Evolutionary conservation across 2,797 vertebrate species (phyloP).

Genomic region (Artibeus jamaicensis): DNA sequence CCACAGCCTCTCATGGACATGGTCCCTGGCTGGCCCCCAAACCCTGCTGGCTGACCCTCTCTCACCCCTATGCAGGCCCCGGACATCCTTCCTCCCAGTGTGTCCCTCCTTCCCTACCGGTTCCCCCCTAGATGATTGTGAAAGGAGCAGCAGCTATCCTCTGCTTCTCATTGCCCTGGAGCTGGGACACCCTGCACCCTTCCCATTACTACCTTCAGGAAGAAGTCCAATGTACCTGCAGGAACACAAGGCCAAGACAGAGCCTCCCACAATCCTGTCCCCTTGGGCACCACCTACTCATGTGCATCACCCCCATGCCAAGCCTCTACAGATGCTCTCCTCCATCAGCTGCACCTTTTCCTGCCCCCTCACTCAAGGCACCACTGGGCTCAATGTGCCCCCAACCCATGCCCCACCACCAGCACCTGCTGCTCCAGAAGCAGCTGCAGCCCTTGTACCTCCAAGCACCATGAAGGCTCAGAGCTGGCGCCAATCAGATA

Average conservation of each 20-base stretch:
- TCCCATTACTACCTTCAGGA: background rate
- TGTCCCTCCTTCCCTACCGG: background rate
- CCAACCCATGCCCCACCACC: too few relatives aligned
- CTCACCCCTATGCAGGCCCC: background rate
- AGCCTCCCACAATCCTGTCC: background rate
- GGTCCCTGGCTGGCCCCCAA: background rate
- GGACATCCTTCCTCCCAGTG: background rate
- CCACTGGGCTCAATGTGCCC: background rate
- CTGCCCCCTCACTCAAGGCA: background rate
- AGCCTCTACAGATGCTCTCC: background rate
- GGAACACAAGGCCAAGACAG: background rate
- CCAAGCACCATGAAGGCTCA: background rate
- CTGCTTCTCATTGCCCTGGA: background rate
- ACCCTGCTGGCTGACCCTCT: background rate
- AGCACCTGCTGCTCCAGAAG: background rate
- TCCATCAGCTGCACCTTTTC: background rate
- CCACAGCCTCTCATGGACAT: background rate
- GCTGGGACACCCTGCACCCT: background rate
- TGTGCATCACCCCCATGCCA: background rate
- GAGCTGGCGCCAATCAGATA: background rate
- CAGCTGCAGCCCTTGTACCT: background rate
- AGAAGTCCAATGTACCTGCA: background rate
- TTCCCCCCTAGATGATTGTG: background rate
- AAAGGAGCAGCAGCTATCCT: background rate
- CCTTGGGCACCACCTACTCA: background rate